Conservation (phyloP, 2,113 vertebrate species). For the Mustela nigripes region DNA sequence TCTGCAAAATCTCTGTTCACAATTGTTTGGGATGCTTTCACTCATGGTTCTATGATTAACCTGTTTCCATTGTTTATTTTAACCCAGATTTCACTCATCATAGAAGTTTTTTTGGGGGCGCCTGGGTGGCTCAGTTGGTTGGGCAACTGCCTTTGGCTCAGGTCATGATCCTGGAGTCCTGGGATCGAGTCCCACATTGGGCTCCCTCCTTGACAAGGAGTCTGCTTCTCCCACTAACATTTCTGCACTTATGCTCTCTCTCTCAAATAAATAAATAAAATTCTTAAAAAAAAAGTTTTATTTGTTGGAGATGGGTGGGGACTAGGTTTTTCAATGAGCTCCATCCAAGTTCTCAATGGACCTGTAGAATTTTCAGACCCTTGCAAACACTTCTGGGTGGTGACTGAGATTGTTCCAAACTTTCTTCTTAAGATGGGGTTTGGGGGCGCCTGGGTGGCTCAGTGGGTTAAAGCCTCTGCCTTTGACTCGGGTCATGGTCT, state of each 20-base stretch:
- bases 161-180: too few species aligned
- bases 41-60: not conserved
- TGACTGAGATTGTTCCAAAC: not conserved
- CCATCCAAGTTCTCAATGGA: not conserved
- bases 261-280: too few species aligned
- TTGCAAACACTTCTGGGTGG: not conserved
- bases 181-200: too few species aligned
- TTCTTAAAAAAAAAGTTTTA: not conserved
- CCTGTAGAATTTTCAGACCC: not conserved
- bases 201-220: too few species aligned
- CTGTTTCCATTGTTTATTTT: not conserved
- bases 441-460: too few species aligned
- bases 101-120: not conserved
- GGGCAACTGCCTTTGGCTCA: too few species aligned
- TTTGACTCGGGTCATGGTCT: too few species aligned
- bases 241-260: too few species aligned
- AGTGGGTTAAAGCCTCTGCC: too few species aligned
- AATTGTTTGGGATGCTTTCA: not conserved
- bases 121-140: too few species aligned
- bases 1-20: not conserved
- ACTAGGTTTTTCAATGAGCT: not conserved
- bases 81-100: not conserved
- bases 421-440: not conserved
- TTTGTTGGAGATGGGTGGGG: not conserved
- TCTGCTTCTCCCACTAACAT: too few species aligned